Base-by-base conservation (phyloP, 92 coral and sea anemone species). In the Epizoanthus illoricatus region DNA sequence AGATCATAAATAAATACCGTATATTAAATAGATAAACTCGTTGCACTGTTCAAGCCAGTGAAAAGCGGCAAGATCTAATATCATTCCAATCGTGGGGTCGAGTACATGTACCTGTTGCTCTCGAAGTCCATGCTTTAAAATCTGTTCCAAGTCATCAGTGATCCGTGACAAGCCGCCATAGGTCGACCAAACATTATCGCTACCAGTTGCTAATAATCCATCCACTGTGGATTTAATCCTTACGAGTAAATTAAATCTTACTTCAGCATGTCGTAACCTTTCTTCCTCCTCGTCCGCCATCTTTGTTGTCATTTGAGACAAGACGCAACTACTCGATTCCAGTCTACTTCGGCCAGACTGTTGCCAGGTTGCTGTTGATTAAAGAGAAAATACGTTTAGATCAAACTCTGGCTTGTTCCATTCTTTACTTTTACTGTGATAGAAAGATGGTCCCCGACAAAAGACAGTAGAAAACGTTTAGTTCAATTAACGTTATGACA, bases 231-330 rank as follows among this genome's bases (percentile, higher is more conserved):
- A 86, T 88, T 95, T 95, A 65, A 95, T 86, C 57, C 81, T 73
- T 8, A 66, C 55, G 24, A 95, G 87, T 59, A 95, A 88, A 75
- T 76, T 80, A 86, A 94, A 93, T 81, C 97, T 91, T 83, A 88
- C 92, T 43, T 72, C 84, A 36, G 92, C 92, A 58, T 89, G 86
- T 79, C 82, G 73, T 69, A 87, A 63, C 33, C 86, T 63, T 43
- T 61, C 89, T 60, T 76, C 88, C 75, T 80, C 92, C 13, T 88
- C 92, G 74, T 89, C 90, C 95, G 98, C 98, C 98, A 95, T 95
- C 86, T 90, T 94, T 89, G 90, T 90, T 94, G 24, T 94, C 74
- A 68, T 71, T 47, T 60, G 85, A 45, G 73, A 10, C n/a, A 23
- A 61, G 54, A 21, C 74, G 81, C 74, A 80, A 75, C 85, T 80